phyloP scores from a whole-genome alignment of 1,140 invertebrate species.

The Camponotus pennsylvanicus region DNA sequence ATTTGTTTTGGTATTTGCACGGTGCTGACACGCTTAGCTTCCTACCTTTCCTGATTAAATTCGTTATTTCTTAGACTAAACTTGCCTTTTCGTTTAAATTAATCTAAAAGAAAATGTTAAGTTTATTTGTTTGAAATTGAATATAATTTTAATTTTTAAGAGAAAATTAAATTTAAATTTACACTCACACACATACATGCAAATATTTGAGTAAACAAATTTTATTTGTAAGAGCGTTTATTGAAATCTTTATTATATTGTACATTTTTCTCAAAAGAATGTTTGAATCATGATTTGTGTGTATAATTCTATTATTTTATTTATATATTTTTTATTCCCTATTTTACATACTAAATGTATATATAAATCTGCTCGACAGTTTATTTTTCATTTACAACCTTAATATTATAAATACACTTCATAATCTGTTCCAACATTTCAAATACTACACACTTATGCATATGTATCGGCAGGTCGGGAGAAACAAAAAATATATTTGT shows the following conservation, averaged over 20 bases:
- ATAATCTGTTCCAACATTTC: not conserved
- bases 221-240: conserved; percentile 55
- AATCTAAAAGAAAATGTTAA: not conserved
- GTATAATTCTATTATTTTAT: not conserved
- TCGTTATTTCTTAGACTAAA: not conserved
- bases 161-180: conserved; percentile 15
- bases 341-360: conserved; percentile 23
- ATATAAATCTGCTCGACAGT: not conserved
- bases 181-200: not conserved
- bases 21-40: not conserved
- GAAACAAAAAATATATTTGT: conserved; percentile 33
- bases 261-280: not conserved
- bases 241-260: conserved; percentile 41
- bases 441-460: conserved; percentile 13
- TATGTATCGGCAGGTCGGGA: not conserved
- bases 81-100: not conserved
- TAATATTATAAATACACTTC: not conserved
- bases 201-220: not conserved
- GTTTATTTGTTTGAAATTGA: not conserved
- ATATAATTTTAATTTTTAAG: not conserved
- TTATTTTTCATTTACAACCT: not conserved
- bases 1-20: conserved; percentile 16
- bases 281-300: not conserved
- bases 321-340: not conserved
- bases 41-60: not conserved